A percentile compares a stretch with the other conserved stretches of the same genome.
phyloP scores from a whole-genome alignment of 2,888 invertebrate species.

The Stenodema calcarata region DNA sequence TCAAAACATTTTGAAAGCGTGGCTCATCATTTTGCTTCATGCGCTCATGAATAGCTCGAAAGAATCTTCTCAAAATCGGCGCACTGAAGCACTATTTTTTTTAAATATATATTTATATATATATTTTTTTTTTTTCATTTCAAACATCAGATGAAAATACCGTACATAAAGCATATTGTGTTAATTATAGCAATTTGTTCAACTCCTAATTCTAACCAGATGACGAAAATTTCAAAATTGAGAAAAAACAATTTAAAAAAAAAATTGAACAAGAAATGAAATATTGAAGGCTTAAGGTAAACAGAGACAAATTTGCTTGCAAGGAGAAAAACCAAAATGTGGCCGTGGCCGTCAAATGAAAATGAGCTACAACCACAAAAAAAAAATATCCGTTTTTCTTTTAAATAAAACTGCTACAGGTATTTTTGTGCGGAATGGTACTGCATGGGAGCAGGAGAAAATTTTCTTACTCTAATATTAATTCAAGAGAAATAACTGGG shows the following conservation, averaged over 20 bases:
- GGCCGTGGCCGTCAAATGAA: neutral
- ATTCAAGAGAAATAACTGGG: neutral
- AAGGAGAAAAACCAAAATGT: neutral
- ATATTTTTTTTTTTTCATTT: neutral
- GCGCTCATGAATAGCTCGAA: slow-evolving; percentile 1
- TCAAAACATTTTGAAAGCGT: neutral
- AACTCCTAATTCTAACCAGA: neutral
- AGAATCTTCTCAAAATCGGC: neutral
- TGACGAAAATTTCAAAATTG: neutral
- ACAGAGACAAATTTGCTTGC: neutral
- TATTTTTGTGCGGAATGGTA: neutral
- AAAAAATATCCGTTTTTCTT: neutral
- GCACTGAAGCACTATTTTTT: neutral
- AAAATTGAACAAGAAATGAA: too few relatives aligned
- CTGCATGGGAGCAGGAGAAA: neutral
- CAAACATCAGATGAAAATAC: neutral
- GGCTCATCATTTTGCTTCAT: neutral
- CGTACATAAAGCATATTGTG: slow-evolving; percentile 4
- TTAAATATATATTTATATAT: neutral
- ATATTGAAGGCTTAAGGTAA: too few relatives aligned
- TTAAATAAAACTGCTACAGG: too few relatives aligned
- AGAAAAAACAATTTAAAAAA: neutral
- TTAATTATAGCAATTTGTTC: slow-evolving; percentile 1
- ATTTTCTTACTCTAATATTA: neutral
- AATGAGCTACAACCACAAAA: neutral